phyloP scores from a whole-genome alignment of 2,888 invertebrate species.

The Tolmerus cingulatus region DNA sequence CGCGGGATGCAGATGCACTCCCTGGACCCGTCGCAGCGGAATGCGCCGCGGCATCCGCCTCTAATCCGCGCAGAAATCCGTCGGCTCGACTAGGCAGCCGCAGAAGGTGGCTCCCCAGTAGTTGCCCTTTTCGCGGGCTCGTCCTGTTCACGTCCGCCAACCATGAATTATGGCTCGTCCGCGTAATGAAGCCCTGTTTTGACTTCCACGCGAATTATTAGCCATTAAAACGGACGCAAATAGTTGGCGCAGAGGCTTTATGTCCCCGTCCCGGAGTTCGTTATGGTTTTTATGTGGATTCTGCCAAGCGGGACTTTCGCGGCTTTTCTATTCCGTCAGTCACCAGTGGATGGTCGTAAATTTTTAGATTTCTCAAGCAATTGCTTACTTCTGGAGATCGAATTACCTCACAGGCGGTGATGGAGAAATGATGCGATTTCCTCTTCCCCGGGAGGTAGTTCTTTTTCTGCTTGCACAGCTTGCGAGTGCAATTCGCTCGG shows the following conservation, averaged over 20 bases:
- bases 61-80: not conserved
- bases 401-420: not conserved
- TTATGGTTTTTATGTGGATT: not conserved
- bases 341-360: not conserved
- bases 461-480: not conserved
- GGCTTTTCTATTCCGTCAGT: not conserved
- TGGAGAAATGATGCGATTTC: not conserved
- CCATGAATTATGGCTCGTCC: conserved; percentile 24
- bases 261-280: not conserved
- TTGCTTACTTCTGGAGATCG: not conserved
- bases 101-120: not conserved
- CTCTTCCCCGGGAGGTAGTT: not conserved
- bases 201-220: conserved; percentile 19
- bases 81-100: not conserved
- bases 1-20: not conserved
- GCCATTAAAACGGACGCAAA: conserved; percentile 33
- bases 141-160: not conserved
- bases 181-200: conserved; percentile 19
- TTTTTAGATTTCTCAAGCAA: not conserved
- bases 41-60: not conserved
- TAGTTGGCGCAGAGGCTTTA: conserved; percentile 9
- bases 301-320: not conserved
- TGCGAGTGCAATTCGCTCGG: not conserved
- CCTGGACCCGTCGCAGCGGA: not conserved
- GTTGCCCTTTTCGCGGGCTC: not conserved